Base-by-base conservation (phyloP, 2,797 vertebrate genomes). In the Premnoplex brunnescens region DNA sequence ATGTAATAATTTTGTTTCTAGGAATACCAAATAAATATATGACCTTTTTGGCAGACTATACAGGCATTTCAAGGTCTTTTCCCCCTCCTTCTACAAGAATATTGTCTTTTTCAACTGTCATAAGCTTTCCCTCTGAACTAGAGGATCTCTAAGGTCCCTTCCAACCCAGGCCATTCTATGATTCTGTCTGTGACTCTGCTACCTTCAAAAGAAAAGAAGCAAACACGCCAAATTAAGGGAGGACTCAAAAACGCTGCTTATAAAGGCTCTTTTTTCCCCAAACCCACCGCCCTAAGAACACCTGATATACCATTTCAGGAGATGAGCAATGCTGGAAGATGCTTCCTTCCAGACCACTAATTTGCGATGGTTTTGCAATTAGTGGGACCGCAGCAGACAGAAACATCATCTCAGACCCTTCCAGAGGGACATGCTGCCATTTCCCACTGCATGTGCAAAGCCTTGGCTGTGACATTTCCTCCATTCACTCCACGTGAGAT, bases 381-480 rank as follows among this genome's bases (percentile, higher is more conserved):
- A 95, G 69, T 52, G 46, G n/a, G 64, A 60, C 20, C 88, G 73
- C 76, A 74, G 32, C 37, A 88, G 78, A 43, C 71, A 88, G 67
- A 24, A 39, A 34, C 34, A 60, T 94, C 74, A 63, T 67, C 64
- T 69, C 48, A 54, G 68, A 72, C 44, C 52, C 83, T n/a, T 89
- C 56, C 39, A 8, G 74, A 92, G 52, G 10, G 51, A 68, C 9
- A 5, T 48, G 78, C 91, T 83, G 82, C 71, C 64, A 58, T 73
- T 67, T 80, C 88, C 79, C 54, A 24, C 3, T 21, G 51, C 21
- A 20, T 6, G 63, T 56, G 82, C 83, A 83, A 75, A 84, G 85
- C 59, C 86, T 60, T n/a, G 93, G 59, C 87, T 82, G 59, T 59
- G 93, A 85, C 93, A 85, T 46, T 73, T 90, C 66, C 82, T 73